Percentiles rank a stretch among this genome's conserved stretches.
Evolutionary conservation across 2,888 invertebrate genomes (phyloP).

Genomic region (Tipula unca): DNA sequence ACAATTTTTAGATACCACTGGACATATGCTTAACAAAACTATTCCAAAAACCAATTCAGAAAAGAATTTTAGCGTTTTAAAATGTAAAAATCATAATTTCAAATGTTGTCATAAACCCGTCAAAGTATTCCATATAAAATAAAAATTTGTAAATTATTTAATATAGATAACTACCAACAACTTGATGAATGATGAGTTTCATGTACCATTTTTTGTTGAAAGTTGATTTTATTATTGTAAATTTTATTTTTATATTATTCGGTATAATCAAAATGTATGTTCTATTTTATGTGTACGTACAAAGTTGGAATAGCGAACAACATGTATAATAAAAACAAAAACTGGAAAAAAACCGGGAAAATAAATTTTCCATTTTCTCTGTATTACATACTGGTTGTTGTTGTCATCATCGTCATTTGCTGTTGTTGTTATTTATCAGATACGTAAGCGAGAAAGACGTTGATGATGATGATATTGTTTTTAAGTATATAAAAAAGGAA

Average conservation of each 20-base stretch:
- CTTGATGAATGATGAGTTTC: neutral
- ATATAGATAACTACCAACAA: neutral
- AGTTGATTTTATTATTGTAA: neutral
- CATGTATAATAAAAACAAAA: neutral
- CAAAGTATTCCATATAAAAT: neutral
- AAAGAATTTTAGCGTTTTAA: too few species aligned
- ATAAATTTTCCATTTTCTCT: neutral
- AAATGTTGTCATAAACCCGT: too few species aligned
- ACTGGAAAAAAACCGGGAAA: neutral
- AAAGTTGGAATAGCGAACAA: neutral
- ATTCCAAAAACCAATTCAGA: too few species aligned
- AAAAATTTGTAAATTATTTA: neutral
- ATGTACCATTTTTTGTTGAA: neutral
- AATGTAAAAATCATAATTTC: too few species aligned
- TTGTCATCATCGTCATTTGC: neutral
- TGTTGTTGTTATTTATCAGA: neutral
- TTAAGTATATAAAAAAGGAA: neutral
- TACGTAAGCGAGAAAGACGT: neutral
- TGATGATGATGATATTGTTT: conserved; percentile 3
- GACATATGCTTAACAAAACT: too few species aligned
- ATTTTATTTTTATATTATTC: neutral
- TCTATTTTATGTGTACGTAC: neutral
- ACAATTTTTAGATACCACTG: too few species aligned
- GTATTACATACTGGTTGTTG: neutral
- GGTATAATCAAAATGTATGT: neutral